Base-by-base conservation (phyloP, 30 jellyfish, hydroid and myxozoan species). In the Sanderia malayensis region DNA sequence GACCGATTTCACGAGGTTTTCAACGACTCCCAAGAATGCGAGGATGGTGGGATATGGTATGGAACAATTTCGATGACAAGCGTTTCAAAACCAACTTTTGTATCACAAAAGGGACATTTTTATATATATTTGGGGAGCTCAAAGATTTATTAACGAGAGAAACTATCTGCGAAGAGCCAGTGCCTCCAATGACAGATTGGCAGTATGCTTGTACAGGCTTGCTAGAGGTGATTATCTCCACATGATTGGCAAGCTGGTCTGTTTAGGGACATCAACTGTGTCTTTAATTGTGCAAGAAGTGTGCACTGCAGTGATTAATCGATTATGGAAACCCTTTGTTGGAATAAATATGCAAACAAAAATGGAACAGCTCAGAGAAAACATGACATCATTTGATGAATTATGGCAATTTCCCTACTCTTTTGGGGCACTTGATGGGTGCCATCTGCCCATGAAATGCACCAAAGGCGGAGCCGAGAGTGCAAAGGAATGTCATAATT, bases 211-310 rank as follows among this genome's bases (percentile, higher is more conserved):
- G n/a, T n/a, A n/a, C n/a, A 71, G 83, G 61, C 83, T 71, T 0
- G 83, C 83, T 46, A 71, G 73, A 49, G 72, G 88, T 31, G 88
- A n/a, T n/a, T n/a, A n/a, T n/a, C n/a, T n/a, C n/a, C n/a, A n/a
- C n/a, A n/a, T n/a, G n/a, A n/a, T n/a, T n/a, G n/a, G n/a, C n/a
- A n/a, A n/a, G n/a, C n/a, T n/a, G n/a, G n/a, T n/a, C n/a, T n/a
- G n/a, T n/a, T n/a, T n/a, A n/a, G n/a, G n/a, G n/a, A n/a, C n/a
- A n/a, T n/a, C n/a, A n/a, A n/a, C n/a, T n/a, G n/a, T 58, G 31
- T 74, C 67, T 41, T 19, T 10, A n/a, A 76, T 76, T 61, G 81
- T 63, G 46, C 55, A 61, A 22, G 80, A 61, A 32, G 81, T 76
- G 15, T 24, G 73, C 70, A 22, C 20, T 41, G 77, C 77, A 60